phyloP scores from a whole-genome alignment of 37 sponge, comb jelly and placozoan genomes.

The Eunapius fragilis region DNA sequence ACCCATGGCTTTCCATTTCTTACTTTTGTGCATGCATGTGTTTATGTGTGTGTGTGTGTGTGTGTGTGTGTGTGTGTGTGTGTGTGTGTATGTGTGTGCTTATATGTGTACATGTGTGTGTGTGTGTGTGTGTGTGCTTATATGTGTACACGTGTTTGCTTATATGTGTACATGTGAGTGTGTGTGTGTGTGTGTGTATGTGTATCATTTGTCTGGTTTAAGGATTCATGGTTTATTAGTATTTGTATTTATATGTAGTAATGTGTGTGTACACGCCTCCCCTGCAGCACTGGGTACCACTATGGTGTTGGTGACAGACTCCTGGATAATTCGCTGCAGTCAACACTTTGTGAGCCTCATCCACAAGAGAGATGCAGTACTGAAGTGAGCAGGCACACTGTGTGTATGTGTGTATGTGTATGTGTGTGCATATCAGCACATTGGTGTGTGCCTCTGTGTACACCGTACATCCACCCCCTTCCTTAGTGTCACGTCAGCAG shows the following conservation, averaged over 20 bases:
- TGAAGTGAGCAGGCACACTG: constrained; percentile 39
- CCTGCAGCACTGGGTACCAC: constrained; percentile 40
- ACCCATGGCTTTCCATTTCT: too few species aligned
- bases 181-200: too few species aligned
- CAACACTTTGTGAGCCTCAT: constrained; percentile 49
- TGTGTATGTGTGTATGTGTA: not conserved
- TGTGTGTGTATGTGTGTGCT: too few species aligned
- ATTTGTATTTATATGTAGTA: too few species aligned
- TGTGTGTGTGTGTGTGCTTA: not conserved
- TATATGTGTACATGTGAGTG: not conserved
- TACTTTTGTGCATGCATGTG: too few species aligned
- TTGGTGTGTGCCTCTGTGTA: too few species aligned
- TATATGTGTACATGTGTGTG: too few species aligned
- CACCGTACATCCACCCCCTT: not conserved
- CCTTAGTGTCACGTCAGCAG: not conserved
- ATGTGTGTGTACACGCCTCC: not conserved
- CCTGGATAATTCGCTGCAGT: constrained; percentile 79
- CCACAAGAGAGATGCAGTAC: constrained; percentile 54
- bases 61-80: too few species aligned
- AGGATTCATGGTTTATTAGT: too few species aligned
- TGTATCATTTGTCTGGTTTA: too few species aligned
- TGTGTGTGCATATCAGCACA: not conserved
- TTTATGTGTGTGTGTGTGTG: too few species aligned
- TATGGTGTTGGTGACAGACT: constrained; percentile 85
- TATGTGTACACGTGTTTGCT: not conserved